Percentiles rank a stretch among this genome's conserved stretches.
phyloP scores from a whole-genome alignment of 2,797 vertebrate genomes.

The Rhinogobio ventralis region DNA sequence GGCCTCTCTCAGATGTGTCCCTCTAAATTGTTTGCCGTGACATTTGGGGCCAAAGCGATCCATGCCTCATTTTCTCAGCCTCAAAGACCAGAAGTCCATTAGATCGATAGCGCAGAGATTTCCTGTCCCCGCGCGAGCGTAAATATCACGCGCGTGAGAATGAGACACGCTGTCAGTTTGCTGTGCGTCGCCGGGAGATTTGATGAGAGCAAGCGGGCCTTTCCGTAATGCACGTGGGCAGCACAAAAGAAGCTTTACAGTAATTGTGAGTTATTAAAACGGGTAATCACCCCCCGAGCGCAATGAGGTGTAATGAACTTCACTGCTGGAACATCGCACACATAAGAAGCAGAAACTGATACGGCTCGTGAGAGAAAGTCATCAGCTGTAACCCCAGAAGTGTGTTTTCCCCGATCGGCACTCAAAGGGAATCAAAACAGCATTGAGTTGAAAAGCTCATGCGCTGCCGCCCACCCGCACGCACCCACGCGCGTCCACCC shows the following conservation, averaged over 20 bases:
- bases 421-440: slow-evolving; percentile 56
- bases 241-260: slow-evolving; percentile 59
- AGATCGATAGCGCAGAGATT: slow-evolving; percentile 43
- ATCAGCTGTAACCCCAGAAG: slow-evolving; percentile 59
- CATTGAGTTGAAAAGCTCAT: slow-evolving; percentile 42
- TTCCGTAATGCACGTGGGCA: slow-evolving; percentile 62
- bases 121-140: neutral
- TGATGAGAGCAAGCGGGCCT: slow-evolving; percentile 62
- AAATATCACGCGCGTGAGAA: slow-evolving; percentile 30
- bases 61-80: slow-evolving; percentile 31
- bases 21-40: slow-evolving; percentile 48
- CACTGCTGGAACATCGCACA: slow-evolving; percentile 53
- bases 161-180: slow-evolving; percentile 14
- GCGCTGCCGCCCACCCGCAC: slow-evolving; percentile 7
- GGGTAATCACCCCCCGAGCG: slow-evolving; percentile 62
- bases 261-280: slow-evolving; percentile 69
- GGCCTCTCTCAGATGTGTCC: neutral
- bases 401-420: slow-evolving; percentile 48
- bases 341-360: slow-evolving; percentile 51
- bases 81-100: slow-evolving; percentile 19
- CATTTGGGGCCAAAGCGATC: slow-evolving; percentile 44
- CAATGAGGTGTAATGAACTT: slow-evolving; percentile 66
- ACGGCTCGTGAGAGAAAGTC: slow-evolving; percentile 42
- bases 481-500: slow-evolving; percentile 45
- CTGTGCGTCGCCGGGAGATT: slow-evolving; percentile 37